These are phyloP conservation scores for Tridacna crocea DNA, from an alignment of 2,888 invertebrate species.

Conservation along the genomic window DNA sequence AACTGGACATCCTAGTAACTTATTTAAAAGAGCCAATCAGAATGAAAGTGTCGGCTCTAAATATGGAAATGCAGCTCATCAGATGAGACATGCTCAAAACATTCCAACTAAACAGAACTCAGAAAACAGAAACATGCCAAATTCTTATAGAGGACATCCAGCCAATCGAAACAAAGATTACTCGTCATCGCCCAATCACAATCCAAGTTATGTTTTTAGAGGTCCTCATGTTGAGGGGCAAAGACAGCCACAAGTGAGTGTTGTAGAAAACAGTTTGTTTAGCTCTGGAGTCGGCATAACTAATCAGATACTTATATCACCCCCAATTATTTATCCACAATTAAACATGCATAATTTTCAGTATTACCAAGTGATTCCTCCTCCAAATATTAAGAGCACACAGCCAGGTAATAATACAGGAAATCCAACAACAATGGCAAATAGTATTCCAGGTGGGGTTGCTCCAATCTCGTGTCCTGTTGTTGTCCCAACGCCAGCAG, in stretches of 20 bases:
- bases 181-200: conserved; percentile 32
- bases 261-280: conserved; percentile 11
- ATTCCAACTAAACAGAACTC: conserved; percentile 19
- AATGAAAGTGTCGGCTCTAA: conserved; percentile 38
- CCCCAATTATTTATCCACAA: conserved; percentile 8
- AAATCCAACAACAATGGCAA: neutral
- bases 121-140: conserved; percentile 17
- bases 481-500: neutral
- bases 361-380: conserved; percentile 1
- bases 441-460: neutral
- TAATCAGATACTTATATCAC: conserved; percentile 13
- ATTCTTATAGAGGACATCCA: conserved; percentile 15
- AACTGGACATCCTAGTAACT: conserved; percentile 12
- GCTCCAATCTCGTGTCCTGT: neutral
- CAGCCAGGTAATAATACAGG: neutral
- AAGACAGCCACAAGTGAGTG: conserved; percentile 23
- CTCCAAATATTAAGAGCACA: neutral
- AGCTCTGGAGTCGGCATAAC: conserved; percentile 22
- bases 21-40: conserved; percentile 37
- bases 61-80: neutral
- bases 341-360: neutral
- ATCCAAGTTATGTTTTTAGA: conserved; percentile 17
- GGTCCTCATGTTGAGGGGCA: conserved; percentile 18
- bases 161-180: conserved; percentile 39
- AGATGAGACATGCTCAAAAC: neutral